Base-by-base conservation (phyloP, 2,888 invertebrate genomes). In the Tipula confusa region DNA sequence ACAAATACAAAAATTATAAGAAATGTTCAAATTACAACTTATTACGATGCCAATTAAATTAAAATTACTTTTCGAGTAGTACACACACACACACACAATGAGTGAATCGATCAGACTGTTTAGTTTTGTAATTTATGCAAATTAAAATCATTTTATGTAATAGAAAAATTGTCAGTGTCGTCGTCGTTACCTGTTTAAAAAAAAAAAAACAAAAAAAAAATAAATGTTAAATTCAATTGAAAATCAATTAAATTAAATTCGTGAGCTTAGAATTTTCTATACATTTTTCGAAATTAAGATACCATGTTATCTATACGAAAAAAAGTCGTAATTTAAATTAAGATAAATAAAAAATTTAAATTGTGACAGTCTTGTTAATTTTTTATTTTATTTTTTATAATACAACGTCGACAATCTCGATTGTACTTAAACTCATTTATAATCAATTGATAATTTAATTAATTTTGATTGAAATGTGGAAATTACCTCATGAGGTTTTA, bases 141-240 rank as follows among this genome's bases (percentile, higher is more conserved):
- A 64, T 64, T 64, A 64, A 64, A 64, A 64, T 64, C 64, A 64
- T 64, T 64, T 64, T 64, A 64, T 24, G 64, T 64, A 64, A 64
- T 64, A 24, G 64, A 64, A 64, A 64, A 64, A 64, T 64, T 64
- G 64, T 64, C 64, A 64, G 64, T 64, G 64, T 64, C 64, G 24
- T 33, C 33, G 31, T 48, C 48, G 64, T 64, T 43, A 43, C 43
- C 43, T 64, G 64, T 64, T 64, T 5, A 38, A 13, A 38, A 13
- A 0, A 13, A 38, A 9, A 38, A 13, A 9, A 38, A 38, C 43
- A 43, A 64, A 18, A 24, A 9, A 1, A 9, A 33, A 33, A 33
- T 33, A 33, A 24, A 7, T 24, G 7, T 64, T 1, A 24, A 64
- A 64, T 64, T 64, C 24, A 64, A 64, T 64, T 64, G 64, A 64